Base-by-base conservation (phyloP, 2,797 vertebrate genomes). In the Trichosurus vulpecula region DNA sequence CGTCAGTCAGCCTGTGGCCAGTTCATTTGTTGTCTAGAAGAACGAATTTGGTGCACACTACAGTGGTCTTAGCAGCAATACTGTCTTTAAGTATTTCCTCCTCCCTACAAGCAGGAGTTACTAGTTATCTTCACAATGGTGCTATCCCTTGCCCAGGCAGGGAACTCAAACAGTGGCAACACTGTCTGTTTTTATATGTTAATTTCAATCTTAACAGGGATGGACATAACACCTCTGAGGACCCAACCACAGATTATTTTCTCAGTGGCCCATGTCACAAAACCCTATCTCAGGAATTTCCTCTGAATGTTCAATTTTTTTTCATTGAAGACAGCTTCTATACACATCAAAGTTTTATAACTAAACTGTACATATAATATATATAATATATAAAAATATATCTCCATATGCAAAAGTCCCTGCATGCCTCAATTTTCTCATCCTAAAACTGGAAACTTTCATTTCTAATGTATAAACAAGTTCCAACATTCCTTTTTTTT, bases 51-150 rank as follows among this genome's bases (percentile, higher is more conserved):
- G 99, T 99, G 99, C 99, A 99, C 99, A 99, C 99, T 99, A 99
- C 99, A 99, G 99, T 99, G 99, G 99, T 99, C 99, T 99, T 99
- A 99, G 99, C 99, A 99, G 99, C 99, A 99, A 99, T 99, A 99
- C 99, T 99, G 99, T 99, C 99, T 98, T 98, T 99, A 99, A 99
- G 99, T 99, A 99, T 99, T 99, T 98, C 99, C 99, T 99, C 99
- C 98, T 99, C 98, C 98, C 99, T 99, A 98, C 99, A 98, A 98
- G 99, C 99, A 99, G 99, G 99, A 99, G 98, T 98, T 98, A 99
- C 98, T 98, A 99, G 98, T 99, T 99, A 99, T 98, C 98, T 98
- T 99, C 99, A 99, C 98, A 98, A 99, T 99, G 99, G 99, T 99
- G 99, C 99, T 99, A 99, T 98, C 98, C 99, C 99, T 99, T 98